Evolutionary conservation across 2,888 invertebrate genomes (phyloP), one percentile per base, ranked within the genome.

Genomic region (Gastracanthus pulcherrimus): DNA sequence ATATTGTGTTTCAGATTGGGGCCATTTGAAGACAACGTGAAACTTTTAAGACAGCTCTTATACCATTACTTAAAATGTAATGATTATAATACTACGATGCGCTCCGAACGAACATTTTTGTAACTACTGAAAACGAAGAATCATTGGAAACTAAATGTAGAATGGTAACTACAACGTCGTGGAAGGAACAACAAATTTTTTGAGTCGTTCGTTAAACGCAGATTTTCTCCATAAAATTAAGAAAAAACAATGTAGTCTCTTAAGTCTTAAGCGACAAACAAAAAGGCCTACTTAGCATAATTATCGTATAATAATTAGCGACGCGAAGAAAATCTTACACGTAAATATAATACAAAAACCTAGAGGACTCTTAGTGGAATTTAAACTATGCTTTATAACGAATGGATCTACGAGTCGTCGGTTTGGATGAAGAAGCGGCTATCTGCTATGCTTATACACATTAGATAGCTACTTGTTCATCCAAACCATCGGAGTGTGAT

Each of bases 11-110:
- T 13, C 87, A 90, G 90, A 89, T 89, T 88, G 91, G 91, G 91
- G 91, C 90, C 90, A 91, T 88, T 90, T 86, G 86, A 89, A 88
- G 87, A 89, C 89, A 89, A 89, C 87, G 88, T 88, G 86, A 89
- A 87, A 85, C 89, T 89, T 89, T 87, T 89, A 88, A 87, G 75
- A 64, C 76, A 76, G 72, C 31, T 62, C 55, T 55, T 75, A 41
- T 41, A 55, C 64, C 66, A 67, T 75, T 45, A 70, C 34, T 45
- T 71, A 62, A 41, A 55, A 51, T 26, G 5, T 77, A 67, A 62
- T 29, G 48, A 72, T 58, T 67, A 78, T 4, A 74, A 72, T 67
- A 69, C 11, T 78, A 70, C 64, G 69, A 82, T 67, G 75, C 75
- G 51, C 19, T 74, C 26, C 58, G 34, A 62, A 71, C 64, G 58